phyloP scores from a whole-genome alignment of 2,888 invertebrate genomes.

The Agrotis exclamationis region DNA sequence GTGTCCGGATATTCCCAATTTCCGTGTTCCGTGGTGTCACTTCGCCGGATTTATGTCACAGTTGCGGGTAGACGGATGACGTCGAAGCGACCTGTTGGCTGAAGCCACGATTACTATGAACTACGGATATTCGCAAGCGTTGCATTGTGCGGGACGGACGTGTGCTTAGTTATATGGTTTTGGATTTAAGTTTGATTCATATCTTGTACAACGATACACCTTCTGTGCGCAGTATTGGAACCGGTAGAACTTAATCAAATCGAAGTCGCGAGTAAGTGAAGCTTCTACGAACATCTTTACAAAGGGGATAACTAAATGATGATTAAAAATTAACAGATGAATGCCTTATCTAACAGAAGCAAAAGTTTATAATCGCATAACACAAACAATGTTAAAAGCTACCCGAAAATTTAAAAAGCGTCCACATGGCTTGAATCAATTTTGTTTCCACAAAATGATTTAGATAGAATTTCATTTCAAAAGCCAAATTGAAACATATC shows the following conservation, averaged over 20 bases:
- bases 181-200: constrained; percentile 31
- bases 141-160: constrained; percentile 31
- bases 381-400: constrained; percentile 7
- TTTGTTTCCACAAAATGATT: constrained; percentile 29
- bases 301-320: not conserved
- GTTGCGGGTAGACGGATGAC: constrained; percentile 67
- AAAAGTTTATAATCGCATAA: not conserved
- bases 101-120: constrained; percentile 4
- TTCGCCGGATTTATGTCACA: constrained; percentile 74
- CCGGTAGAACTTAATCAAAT: constrained; percentile 1
- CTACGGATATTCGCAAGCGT: constrained; percentile 61
- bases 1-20: constrained; percentile 83
- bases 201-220: constrained; percentile 12
- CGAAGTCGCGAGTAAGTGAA: not conserved
- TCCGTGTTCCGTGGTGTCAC: constrained; percentile 75
- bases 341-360: not conserved
- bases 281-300: not conserved
- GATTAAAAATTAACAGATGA: no score
- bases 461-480: constrained; percentile 45
- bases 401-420: not conserved
- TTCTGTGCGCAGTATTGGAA: constrained; percentile 16
- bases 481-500: constrained; percentile 60
- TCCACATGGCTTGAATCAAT: not conserved
- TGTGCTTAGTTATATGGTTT: constrained; percentile 25
- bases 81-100: constrained; percentile 69